Evolutionary conservation across 2,113 vertebrate genomes (phyloP).

Genomic region (Leucopsar rothschildi): DNA sequence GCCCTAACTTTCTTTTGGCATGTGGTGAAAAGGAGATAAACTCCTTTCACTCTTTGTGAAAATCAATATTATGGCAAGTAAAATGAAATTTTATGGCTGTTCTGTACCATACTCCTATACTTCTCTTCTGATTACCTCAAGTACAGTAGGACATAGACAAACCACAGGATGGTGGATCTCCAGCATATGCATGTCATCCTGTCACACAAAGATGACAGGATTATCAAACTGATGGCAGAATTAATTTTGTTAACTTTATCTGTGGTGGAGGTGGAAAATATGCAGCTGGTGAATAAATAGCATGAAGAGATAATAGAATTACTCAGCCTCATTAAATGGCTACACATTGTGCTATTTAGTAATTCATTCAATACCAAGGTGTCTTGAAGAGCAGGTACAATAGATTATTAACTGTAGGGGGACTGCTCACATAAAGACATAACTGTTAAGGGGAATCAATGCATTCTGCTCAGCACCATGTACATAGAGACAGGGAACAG

Average conservation of each 20-base stretch:
- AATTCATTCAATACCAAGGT: slow-evolving; percentile 57
- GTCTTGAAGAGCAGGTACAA: slow-evolving; percentile 59
- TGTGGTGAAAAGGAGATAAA: not conserved
- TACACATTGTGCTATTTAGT: slow-evolving; percentile 58
- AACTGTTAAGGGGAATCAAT: slow-evolving; percentile 26
- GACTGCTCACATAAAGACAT: slow-evolving; percentile 40
- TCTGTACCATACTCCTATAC: not conserved
- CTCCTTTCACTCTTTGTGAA: not conserved
- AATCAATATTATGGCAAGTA: not conserved
- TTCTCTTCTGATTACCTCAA: not conserved
- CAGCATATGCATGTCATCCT: not conserved
- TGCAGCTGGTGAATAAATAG: slow-evolving; percentile 56
- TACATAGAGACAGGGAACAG: slow-evolving; percentile 37
- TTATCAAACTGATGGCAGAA: not conserved
- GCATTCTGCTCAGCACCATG: slow-evolving; percentile 34
- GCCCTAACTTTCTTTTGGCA: not conserved
- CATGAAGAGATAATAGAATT: slow-evolving; percentile 49
- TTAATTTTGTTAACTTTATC: slow-evolving; percentile 47
- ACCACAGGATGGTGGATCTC: not conserved
- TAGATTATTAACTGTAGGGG: slow-evolving; percentile 44
- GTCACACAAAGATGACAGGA: not conserved
- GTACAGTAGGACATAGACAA: not conserved
- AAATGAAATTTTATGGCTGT: not conserved
- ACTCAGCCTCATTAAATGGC: slow-evolving; percentile 59
- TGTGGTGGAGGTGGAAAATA: slow-evolving; percentile 4